Evolutionary conservation across 2,113 vertebrate genomes (phyloP).

Genomic region (Talpa occidentalis): DNA sequence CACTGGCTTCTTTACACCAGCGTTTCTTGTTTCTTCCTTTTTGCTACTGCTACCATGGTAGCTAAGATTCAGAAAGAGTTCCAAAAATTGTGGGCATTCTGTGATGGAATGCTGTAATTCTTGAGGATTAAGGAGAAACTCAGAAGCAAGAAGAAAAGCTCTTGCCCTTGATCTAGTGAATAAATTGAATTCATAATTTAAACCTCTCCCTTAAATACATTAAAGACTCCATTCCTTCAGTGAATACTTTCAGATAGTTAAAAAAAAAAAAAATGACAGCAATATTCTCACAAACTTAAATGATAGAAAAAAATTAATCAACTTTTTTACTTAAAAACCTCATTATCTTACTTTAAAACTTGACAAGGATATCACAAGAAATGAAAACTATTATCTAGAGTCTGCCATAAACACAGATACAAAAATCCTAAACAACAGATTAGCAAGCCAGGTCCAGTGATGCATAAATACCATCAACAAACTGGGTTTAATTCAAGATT

Average conservation of each 20-base stretch:
- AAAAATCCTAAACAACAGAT: background rate
- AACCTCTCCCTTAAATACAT: background rate
- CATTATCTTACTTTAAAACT: background rate
- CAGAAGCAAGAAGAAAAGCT: background rate
- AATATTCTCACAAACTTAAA: background rate
- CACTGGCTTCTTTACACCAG: background rate
- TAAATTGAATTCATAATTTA: background rate
- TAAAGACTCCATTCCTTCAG: background rate
- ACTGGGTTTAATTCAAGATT: background rate
- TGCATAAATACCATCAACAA: background rate
- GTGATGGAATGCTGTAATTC: background rate
- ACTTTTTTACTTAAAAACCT: background rate
- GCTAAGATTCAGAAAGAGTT: background rate
- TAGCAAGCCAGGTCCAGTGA: background rate
- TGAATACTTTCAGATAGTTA: background rate
- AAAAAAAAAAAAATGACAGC: background rate
- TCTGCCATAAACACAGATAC: background rate
- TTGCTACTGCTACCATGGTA: background rate
- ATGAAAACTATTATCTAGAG: background rate
- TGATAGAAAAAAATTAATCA: background rate
- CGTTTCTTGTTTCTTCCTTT: background rate
- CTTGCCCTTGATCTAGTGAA: background rate
- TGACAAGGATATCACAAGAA: background rate
- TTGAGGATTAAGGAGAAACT: background rate
- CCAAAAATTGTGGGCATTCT: background rate